Evolutionary conservation across 1,140 invertebrate genomes (phyloP), one percentile per base, ranked within the genome.

Genomic region (Drosophila obscura): DNA sequence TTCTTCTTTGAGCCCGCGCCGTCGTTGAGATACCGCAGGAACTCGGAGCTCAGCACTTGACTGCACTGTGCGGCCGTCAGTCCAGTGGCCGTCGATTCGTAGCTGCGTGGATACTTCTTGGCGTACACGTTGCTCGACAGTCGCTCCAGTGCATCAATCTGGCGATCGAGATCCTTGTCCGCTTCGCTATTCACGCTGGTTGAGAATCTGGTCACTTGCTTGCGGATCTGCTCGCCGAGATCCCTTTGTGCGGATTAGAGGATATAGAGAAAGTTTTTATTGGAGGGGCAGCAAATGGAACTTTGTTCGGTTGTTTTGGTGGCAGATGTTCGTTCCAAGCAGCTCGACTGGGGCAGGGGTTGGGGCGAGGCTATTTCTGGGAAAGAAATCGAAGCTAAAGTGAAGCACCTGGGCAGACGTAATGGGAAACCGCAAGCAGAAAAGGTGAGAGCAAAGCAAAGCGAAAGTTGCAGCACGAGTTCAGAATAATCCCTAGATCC

Each of bases 201-300:
- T 13, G 35, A 39, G 2, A 94, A 93, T 69, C 92, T 77, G 78
- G 94, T 95, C 0, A 97, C 87, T 92, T 94, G 93, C 35, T 95
- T 93, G 73, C 96, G 94, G 66, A 98, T 94, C 81, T 95, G 93
- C 80, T 95, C 94, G 57, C 95, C 95, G 46, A 97, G 92, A 92
- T 97, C 96, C 83, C 96, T 97, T 92, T 93, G 93, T 83, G 45
- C 31, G 59, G 41, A 26, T 62, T 35, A 35, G 24, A 35, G 59
- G 48, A 56, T 84, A 56, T 84, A 85, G 82, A 88, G 80, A 81
- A 68, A 77, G 45, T 31, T 73, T 68, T 58, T 56, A 56, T 69
- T 55, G 60, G 60, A 46, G 11, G 8, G 46, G n/a, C 60, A 35
- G 49, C 49, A 41, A 19, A 43, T 55, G 45, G 7, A 7, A 24